Conservation (phyloP, 2,113 vertebrate genomes). For the Steatornis caripensis region DNA sequence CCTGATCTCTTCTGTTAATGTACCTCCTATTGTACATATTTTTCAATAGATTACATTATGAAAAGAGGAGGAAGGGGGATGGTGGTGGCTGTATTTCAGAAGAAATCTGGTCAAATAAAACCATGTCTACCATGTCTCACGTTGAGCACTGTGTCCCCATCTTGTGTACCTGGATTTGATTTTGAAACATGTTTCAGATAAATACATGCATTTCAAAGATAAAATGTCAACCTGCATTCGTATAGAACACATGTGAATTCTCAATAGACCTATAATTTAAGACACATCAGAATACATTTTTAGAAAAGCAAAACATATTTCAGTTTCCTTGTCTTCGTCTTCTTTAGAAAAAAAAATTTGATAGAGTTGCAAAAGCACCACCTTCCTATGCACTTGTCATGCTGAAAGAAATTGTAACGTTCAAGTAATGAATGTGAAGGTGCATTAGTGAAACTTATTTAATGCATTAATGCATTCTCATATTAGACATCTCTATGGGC, state of each 20-base stretch:
- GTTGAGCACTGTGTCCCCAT: background rate
- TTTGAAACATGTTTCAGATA: background rate
- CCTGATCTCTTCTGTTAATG: background rate
- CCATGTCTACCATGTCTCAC: background rate
- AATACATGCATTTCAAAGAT: background rate
- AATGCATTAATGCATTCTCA: background rate
- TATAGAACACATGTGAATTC: background rate
- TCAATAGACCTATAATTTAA: background rate
- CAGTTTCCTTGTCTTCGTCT: background rate
- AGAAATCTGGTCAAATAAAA: background rate
- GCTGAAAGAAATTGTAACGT: background rate
- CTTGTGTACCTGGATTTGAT: background rate
- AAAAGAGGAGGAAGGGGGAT: fast-evolving
- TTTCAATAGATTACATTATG: background rate
- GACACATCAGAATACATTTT: background rate
- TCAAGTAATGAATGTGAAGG: background rate
- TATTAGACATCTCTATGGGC: background rate
- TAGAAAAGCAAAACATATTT: background rate
- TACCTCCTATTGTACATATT: background rate
- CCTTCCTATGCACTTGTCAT: background rate
- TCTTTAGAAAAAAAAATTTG: background rate
- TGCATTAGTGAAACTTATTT: background rate
- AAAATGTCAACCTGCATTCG: background rate
- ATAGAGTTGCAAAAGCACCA: background rate
- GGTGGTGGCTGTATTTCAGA: background rate